phyloP scores from a whole-genome alignment of 2,888 invertebrate genomes.

The Macrophya alboannulata region DNA sequence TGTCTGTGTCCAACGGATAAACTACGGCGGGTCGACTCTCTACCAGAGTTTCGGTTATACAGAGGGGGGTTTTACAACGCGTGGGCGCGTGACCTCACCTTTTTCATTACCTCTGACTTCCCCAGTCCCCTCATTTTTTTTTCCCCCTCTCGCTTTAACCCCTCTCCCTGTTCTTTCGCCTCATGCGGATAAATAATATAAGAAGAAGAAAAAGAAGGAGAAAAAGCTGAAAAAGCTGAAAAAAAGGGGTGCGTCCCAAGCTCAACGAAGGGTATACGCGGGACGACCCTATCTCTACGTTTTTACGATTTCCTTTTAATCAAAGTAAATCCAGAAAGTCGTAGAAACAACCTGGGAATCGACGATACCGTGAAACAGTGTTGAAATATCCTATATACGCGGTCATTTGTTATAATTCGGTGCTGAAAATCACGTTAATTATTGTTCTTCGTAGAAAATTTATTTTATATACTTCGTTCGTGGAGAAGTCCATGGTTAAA shows the following conservation, averaged over 20 bases:
- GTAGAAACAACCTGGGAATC: neutral
- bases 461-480: neutral
- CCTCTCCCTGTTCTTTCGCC: neutral
- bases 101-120: constrained; percentile 45
- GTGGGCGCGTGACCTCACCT: constrained; percentile 52
- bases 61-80: constrained; percentile 24
- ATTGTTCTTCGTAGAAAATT: neutral
- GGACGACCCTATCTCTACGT: neutral
- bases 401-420: neutral
- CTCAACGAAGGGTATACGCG: neutral
- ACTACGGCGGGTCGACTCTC: constrained; percentile 57
- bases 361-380: neutral
- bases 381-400: neutral
- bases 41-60: constrained; percentile 16
- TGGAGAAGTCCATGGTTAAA: neutral
- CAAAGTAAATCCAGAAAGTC: neutral
- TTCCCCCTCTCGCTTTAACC: neutral
- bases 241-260: constrained; percentile 18
- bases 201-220: neutral
- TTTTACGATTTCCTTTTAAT: constrained; percentile 27
- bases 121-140: constrained; percentile 7
- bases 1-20: constrained; percentile 71
- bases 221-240: neutral
- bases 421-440: neutral
- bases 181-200: neutral